These are phyloP conservation scores for Chlorops oryzae DNA, from an alignment of 1,140 invertebrate genomes.

Conservation along the genomic window DNA sequence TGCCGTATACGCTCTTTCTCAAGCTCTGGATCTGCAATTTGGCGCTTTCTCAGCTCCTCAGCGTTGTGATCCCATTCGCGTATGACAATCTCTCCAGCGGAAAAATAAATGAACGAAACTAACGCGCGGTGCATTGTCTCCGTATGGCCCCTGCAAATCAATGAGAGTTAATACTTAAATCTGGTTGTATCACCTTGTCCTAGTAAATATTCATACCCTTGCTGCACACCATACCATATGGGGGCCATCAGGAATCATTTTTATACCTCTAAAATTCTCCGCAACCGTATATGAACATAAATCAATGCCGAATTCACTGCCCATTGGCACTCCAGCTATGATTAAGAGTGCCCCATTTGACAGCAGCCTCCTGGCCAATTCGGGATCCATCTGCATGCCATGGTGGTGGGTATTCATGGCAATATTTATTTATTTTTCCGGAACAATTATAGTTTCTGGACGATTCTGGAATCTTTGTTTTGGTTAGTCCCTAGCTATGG, in stretches of 20 bases:
- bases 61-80: conserved; percentile 74
- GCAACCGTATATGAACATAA: conserved; percentile 90
- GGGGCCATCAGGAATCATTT: conserved; percentile 97
- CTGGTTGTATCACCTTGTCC: too few species aligned
- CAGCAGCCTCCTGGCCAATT: conserved; percentile 70
- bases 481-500: too few species aligned
- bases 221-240: conserved; percentile 84
- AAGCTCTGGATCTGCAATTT: conserved; percentile 48
- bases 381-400: conserved; percentile 64
- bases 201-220: too few species aligned
- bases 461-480: too few species aligned
- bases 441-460: too few species aligned
- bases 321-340: conserved; percentile 74
- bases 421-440: too few species aligned
- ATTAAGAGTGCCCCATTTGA: conserved; percentile 76
- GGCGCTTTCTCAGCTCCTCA: conserved; percentile 61
- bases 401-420: conserved; percentile 41
- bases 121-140: conserved; percentile 56
- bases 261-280: conserved; percentile 88
- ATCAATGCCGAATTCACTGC: conserved; percentile 95
- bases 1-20: conserved; percentile 58
- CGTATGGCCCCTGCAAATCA: conserved; percentile 51
- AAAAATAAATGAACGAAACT: conserved; percentile 90
- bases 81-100: conserved; percentile 74
- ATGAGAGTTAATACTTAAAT: too few species aligned